A percentile compares a stretch with the other conserved stretches of the same genome.
Conservation (phyloP, 2,888 invertebrate genomes). For the Congeria kusceri region DNA sequence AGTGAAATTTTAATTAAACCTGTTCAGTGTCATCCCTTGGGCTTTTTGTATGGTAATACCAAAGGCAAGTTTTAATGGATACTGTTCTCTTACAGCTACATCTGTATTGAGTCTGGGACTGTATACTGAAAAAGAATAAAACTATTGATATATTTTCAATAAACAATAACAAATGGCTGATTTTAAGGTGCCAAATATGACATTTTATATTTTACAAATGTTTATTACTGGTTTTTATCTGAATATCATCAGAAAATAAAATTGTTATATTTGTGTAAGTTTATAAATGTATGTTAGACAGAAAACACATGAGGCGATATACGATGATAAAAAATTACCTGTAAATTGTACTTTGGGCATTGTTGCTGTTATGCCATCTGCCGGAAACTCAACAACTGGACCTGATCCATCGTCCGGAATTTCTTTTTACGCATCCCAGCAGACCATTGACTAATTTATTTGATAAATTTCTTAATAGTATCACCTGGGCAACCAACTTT, state of each 20-base stretch:
- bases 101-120: background rate
- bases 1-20: background rate
- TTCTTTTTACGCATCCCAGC: background rate
- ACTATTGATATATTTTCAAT: background rate
- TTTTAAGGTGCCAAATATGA: background rate
- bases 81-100: background rate
- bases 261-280: background rate
- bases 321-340: background rate
- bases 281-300: background rate
- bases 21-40: background rate
- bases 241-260: conserved; percentile 8
- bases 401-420: background rate
- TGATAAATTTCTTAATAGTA: background rate
- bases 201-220: background rate
- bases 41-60: conserved; percentile 1
- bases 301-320: background rate
- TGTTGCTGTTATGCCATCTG: background rate
- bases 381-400: background rate
- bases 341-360: background rate
- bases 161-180: background rate
- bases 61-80: background rate
- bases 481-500: conserved; percentile 6
- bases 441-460: background rate
- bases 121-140: background rate
- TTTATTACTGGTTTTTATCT: background rate